phyloP scores from a whole-genome alignment of 2,888 invertebrate species.

The Amiota communis region DNA sequence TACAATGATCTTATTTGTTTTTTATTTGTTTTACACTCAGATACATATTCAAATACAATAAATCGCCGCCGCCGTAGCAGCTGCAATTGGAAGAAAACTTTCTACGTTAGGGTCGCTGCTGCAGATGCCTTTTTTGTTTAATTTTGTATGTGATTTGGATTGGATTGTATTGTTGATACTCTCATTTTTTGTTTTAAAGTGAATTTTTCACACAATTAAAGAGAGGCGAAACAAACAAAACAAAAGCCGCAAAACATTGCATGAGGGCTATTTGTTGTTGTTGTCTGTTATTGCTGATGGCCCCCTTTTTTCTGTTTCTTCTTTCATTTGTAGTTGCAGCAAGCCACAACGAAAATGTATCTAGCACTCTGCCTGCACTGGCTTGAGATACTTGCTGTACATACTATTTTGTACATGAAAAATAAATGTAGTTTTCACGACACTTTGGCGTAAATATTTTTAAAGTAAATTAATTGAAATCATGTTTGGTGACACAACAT shows the following conservation, averaged over 20 bases:
- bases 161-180: background rate
- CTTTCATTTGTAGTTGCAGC: too few relatives aligned
- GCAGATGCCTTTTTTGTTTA: too few relatives aligned
- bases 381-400: too few relatives aligned
- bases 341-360: too few relatives aligned
- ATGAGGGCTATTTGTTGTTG: constrained; percentile 17
- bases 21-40: background rate
- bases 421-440: too few relatives aligned
- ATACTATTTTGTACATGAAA: too few relatives aligned
- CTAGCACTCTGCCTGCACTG: too few relatives aligned
- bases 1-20: background rate
- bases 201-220: constrained; percentile 17
- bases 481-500: constrained; percentile 4
- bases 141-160: background rate
- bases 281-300: too few relatives aligned
- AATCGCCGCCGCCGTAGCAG: constrained; percentile 8
- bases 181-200: constrained; percentile 43
- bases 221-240: background rate
- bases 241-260: background rate
- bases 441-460: too few relatives aligned
- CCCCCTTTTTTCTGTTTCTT: too few relatives aligned
- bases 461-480: constrained; percentile 10
- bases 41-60: background rate
- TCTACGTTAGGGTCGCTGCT: background rate
- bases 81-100: constrained; percentile 21